Base-by-base conservation (phyloP, 2,113 vertebrate genomes). In the Hemicordylus capensis region DNA sequence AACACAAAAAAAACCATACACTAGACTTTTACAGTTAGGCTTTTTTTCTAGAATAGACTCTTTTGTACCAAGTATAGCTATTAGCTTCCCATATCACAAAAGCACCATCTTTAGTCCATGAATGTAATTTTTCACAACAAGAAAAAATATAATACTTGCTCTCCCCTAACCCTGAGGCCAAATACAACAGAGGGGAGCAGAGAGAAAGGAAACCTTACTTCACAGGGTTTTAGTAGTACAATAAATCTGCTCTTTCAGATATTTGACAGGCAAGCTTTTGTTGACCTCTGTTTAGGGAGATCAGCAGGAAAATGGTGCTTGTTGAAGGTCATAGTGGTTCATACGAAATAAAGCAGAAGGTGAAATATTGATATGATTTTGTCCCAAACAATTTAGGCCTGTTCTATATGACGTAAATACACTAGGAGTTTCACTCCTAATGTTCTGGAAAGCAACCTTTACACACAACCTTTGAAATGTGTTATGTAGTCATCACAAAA, bases 241-340 rank as follows among this genome's bases (percentile, higher is more conserved):
- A 89, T 95, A 92, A 92, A 96, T 95, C 91, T 92, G 81, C 86
- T 89, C 86, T 93, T 92, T 94, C 93, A 92, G 87, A 78, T 90
- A 88, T 90, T 89, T 93, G 94, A 94, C 93, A 95, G 81, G 74
- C 74, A 58, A 81, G 86, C 89, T 90, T 93, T 91, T 85, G 84
- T 79, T 92, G 88, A 92, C 90, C 89, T 93, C 90, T 83, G 39
- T 86, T 86, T 89, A 77, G 69, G 73, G 64, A 90, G 78, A 84
- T 58, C 63, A 37, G 77, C 91, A 92, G 87, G 80, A 93, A 93
- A 94, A 26, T 63, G 42, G 14, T 92, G 85, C 44, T 89, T 83
- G 88, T 48, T 69, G 51, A 93, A 94, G 89, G 88, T 93, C 85
- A 90, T 42, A 87, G 84, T 61, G 83, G 87, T 26, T 85, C 88